Evolutionary conservation across 2,888 invertebrate species (phyloP).

Genomic region (Eupelmus urozonus): DNA sequence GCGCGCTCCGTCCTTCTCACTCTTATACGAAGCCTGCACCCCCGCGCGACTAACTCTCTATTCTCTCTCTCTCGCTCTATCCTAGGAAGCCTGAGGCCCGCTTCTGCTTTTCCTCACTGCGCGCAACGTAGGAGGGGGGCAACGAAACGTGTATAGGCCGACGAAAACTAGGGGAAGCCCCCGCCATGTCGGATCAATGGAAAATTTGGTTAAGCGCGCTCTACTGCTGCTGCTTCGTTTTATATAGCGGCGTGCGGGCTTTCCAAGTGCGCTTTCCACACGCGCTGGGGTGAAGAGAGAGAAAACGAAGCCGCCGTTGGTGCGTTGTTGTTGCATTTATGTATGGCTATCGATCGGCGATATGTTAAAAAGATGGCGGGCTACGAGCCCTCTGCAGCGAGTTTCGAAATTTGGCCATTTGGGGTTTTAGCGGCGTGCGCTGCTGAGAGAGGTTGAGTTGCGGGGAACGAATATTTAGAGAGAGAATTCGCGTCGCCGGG

Average conservation of each 20-base stretch:
- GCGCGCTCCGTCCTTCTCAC: conserved; percentile 36
- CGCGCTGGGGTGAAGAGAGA: neutral
- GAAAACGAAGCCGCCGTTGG: neutral
- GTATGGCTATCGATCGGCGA: neutral
- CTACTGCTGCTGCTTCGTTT: too few species aligned
- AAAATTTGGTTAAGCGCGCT: conserved; percentile 41
- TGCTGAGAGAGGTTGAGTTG: too few species aligned
- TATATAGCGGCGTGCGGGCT: too few species aligned
- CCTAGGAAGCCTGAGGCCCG: too few species aligned
- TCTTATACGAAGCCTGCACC: conserved; percentile 68
- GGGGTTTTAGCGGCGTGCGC: too few species aligned
- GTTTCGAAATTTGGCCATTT: too few species aligned
- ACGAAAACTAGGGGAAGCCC: neutral
- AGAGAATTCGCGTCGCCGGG: too few species aligned
- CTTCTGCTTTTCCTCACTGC: too few species aligned
- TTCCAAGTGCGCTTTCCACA: neutral
- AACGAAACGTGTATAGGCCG: neutral
- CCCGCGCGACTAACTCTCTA: conserved; percentile 68
- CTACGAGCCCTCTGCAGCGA: too few species aligned
- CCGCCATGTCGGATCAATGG: conserved; percentile 23
- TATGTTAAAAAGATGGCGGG: neutral
- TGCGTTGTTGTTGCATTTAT: neutral
- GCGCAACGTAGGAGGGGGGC: neutral
- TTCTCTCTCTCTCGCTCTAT: too few species aligned
- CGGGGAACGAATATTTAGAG: too few species aligned